Conservation (phyloP, 2,113 vertebrate genomes). For the Hymenochirus boettgeri region DNA sequence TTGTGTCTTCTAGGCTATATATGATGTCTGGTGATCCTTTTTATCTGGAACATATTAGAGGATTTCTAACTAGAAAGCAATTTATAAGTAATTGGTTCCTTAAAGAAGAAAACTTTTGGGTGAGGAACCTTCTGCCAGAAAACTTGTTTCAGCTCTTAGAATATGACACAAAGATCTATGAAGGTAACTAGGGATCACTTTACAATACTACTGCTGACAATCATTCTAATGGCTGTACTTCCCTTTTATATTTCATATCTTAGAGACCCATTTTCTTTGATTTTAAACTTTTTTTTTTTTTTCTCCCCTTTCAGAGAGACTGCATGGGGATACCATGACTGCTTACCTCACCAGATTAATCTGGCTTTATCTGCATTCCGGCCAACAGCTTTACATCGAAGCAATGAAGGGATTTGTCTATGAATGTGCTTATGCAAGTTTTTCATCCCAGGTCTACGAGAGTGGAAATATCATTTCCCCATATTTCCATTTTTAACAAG, state of each 20-base stretch:
- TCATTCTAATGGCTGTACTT: no score
- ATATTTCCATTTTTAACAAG: not conserved
- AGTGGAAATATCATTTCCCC: not conserved
- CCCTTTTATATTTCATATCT: no score
- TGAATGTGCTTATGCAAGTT: conserved; percentile 44
- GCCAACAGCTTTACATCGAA: conserved; percentile 52
- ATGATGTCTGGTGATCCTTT: conserved; percentile 47
- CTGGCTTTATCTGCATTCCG: conserved; percentile 59
- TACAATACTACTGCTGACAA: no score
- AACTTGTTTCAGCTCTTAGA: conserved; percentile 50
- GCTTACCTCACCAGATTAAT: conserved; percentile 50
- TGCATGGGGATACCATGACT: conserved; percentile 45
- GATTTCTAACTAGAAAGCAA: conserved; percentile 50
- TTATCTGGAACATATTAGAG: conserved; percentile 51
- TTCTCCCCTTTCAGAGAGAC: conserved; percentile 43
- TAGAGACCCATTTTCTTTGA: no score
- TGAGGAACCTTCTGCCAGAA: conserved; percentile 47
- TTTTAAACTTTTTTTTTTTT: no score
- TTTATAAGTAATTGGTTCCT: conserved; percentile 52
- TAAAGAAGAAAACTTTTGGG: conserved; percentile 51
- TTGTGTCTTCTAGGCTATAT: no score
- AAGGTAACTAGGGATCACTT: conserved; percentile 42
- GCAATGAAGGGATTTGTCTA: conserved; percentile 51
- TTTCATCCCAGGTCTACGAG: conserved; percentile 27
- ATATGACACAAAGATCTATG: conserved; percentile 53